phyloP scores from a whole-genome alignment of 2,113 vertebrate species.

The Apistogramma diplotaenia region DNA sequence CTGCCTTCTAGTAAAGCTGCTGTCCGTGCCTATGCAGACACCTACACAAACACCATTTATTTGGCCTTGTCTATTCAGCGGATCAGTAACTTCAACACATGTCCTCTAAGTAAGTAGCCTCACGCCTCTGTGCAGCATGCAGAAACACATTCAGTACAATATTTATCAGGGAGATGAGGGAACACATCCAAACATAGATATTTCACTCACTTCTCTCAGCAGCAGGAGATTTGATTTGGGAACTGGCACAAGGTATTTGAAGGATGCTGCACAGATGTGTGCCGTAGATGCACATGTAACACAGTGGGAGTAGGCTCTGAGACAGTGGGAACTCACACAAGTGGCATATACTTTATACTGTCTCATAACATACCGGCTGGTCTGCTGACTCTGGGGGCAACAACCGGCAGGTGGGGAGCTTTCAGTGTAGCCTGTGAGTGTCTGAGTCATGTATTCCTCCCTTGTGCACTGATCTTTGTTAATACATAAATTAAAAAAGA shows the following conservation, averaged over 20 bases:
- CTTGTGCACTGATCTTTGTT: background rate
- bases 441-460: background rate
- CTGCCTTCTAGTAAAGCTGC: background rate
- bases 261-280: background rate
- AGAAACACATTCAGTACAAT: constrained; percentile 16
- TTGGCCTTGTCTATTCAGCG: background rate
- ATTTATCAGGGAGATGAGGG: constrained; percentile 46
- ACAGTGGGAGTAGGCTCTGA: background rate
- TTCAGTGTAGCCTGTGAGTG: background rate
- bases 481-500: background rate
- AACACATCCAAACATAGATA: constrained; percentile 42
- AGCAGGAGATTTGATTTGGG: constrained; percentile 8
- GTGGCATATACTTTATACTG: background rate
- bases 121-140: background rate
- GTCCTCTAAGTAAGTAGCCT: constrained; percentile 1
- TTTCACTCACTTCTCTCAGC: constrained; percentile 25
- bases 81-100: constrained; percentile 23
- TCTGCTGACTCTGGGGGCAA: background rate
- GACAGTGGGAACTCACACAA: background rate
- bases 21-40: background rate
- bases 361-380: background rate
- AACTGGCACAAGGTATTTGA: background rate
- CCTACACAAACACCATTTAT: background rate
- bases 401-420: rapidly evolving
- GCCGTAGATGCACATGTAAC: background rate